Evolutionary conservation across 2,797 vertebrate species (phyloP).

Genomic region (Eurystomus glaucurus): DNA sequence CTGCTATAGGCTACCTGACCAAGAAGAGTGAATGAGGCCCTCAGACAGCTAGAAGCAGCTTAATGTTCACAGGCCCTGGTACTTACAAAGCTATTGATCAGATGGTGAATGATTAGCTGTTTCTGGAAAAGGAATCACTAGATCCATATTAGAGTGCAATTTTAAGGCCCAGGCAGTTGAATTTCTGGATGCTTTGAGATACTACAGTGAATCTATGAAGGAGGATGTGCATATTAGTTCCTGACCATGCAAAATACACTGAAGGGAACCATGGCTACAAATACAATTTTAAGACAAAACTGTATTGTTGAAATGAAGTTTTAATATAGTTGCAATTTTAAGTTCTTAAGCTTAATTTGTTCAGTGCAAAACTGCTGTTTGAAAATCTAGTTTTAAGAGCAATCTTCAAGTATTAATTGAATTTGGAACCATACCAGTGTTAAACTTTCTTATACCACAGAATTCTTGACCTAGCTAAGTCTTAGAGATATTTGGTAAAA

Average conservation of each 20-base stretch:
- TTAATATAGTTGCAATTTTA: not conserved
- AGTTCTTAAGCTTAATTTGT: not conserved
- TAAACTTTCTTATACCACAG: not conserved
- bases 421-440: not conserved
- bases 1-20: not conserved
- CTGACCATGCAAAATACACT: not conserved
- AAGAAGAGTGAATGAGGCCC: not conserved
- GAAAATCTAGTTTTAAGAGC: not conserved
- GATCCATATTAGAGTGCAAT: not conserved
- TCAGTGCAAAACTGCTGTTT: not conserved
- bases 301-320: not conserved
- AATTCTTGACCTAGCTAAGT: not conserved
- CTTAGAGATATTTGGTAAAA: not conserved
- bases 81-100: not conserved
- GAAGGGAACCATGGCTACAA: not conserved
- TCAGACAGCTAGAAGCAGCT: not conserved
- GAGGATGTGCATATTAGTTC: not conserved
- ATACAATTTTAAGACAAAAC: not conserved
- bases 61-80: not conserved
- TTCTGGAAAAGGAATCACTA: not conserved
- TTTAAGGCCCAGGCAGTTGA: not conserved
- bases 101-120: not conserved
- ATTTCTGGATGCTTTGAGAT: not conserved
- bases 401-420: not conserved
- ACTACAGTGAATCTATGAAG: not conserved